Conservation (phyloP, 2,888 invertebrate species). For the Agapostemon virescens region DNA sequence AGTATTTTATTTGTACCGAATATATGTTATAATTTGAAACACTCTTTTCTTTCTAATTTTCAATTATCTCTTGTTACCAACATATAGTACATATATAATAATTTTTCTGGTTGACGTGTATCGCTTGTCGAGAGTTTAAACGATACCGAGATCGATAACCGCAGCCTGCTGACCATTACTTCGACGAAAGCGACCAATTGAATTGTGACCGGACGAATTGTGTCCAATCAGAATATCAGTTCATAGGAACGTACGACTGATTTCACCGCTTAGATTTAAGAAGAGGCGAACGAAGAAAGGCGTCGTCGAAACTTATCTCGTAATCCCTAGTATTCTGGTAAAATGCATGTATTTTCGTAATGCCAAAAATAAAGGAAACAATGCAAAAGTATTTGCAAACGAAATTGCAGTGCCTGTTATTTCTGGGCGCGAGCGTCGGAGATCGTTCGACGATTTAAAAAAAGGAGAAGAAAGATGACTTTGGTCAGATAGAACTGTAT, state of each 20-base stretch:
- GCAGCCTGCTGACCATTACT: not conserved
- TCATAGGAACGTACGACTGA: constrained; percentile 8
- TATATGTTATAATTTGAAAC: too few relatives aligned
- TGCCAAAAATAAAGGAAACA: constrained; percentile 75
- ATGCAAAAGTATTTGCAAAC: constrained; percentile 54
- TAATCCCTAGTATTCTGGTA: constrained; percentile 74
- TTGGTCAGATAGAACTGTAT: not conserved
- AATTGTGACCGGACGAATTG: not conserved
- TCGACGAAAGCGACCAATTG: not conserved
- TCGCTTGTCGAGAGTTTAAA: not conserved
- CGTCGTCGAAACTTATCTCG: constrained; percentile 37
- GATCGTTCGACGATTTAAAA: not conserved
- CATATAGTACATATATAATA: too few relatives aligned
- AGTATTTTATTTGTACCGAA: too few relatives aligned
- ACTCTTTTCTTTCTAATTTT: too few relatives aligned
- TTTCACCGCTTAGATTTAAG: constrained; percentile 29
- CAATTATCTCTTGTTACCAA: too few relatives aligned
- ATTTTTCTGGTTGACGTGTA: too few relatives aligned
- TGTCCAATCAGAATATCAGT: not conserved
- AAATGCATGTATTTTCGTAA: constrained; percentile 78
- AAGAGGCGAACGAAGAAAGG: not conserved
- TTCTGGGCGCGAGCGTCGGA: constrained; percentile 18
- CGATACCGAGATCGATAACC: not conserved
- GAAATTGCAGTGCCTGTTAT: constrained; percentile 41
- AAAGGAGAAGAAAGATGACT: not conserved